phyloP scores from a whole-genome alignment of 2,113 vertebrate genomes.

The Chrysemys picta region DNA sequence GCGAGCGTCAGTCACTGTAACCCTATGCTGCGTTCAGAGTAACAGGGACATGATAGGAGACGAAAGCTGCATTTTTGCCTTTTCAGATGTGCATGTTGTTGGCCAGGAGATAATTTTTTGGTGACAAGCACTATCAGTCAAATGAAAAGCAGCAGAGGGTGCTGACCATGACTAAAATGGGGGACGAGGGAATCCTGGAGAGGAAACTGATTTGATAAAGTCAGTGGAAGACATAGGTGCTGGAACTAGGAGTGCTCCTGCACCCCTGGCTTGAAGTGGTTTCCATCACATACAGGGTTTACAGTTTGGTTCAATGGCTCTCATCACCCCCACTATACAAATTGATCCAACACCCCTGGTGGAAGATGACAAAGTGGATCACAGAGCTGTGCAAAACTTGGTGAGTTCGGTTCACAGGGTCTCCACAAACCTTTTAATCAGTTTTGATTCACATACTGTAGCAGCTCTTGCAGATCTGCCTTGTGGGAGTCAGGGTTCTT shows the following conservation, averaged over 20 bases:
- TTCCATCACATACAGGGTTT: no score
- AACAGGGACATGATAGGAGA: background rate
- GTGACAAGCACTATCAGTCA: background rate
- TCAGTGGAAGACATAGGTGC: background rate
- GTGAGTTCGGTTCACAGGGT: background rate
- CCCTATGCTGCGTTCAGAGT: background rate
- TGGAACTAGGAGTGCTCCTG: no score
- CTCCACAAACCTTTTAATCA: rapidly evolving
- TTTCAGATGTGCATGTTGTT: background rate
- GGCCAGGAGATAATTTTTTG: background rate
- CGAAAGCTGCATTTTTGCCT: background rate
- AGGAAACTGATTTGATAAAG: background rate
- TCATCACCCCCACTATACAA: no score
- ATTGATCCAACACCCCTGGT: background rate
- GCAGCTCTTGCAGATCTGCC: background rate
- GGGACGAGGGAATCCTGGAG: background rate
- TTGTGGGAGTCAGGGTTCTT: background rate
- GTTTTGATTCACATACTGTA: background rate
- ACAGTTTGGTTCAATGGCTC: no score
- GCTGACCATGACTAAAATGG: background rate
- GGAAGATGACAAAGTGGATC: background rate
- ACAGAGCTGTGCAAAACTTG: rapidly evolving
- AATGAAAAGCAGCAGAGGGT: background rate
- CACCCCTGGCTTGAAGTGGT: no score
- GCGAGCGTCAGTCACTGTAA: background rate